Evolutionary conservation across 2,797 vertebrate genomes (phyloP).

Genomic region (Gymnothorax reevesii): DNA sequence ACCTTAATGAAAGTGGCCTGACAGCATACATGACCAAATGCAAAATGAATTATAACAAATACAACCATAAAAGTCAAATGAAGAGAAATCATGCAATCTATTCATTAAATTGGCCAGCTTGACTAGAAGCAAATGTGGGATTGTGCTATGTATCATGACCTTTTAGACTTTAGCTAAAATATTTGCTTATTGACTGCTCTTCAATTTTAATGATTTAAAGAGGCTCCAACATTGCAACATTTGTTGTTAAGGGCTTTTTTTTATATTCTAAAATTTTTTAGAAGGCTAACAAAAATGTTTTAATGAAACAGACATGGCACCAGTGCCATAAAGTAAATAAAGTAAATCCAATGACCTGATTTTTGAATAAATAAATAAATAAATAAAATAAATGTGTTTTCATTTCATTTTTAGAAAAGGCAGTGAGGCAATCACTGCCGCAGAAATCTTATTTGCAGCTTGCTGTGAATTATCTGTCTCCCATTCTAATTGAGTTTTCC

Average conservation of each 20-base stretch:
- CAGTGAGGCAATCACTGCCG: neutral
- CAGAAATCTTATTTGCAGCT: neutral
- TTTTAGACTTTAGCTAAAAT: constrained; percentile 23
- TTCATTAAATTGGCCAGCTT: constrained; percentile 30
- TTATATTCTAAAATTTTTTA: neutral
- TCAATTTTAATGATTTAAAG: constrained; percentile 20
- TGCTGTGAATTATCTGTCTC: neutral
- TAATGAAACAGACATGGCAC: neutral
- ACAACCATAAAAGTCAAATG: neutral
- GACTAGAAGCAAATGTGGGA: constrained; percentile 36
- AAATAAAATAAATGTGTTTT: constrained; percentile 7
- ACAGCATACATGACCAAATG: constrained; percentile 9
- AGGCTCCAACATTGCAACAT: neutral
- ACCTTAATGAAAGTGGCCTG: neutral
- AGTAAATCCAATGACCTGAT: too few species aligned
- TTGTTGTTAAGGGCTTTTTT: constrained; percentile 19
- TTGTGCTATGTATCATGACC: constrained; percentile 33
- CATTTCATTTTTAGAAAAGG: neutral
- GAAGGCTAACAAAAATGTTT: neutral
- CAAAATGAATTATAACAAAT: neutral
- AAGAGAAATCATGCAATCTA: constrained; percentile 30
- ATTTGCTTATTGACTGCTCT: constrained; percentile 14
- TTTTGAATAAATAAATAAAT: neutral
- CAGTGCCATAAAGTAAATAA: neutral
- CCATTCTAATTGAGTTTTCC: neutral